Conservation (phyloP, 2,888 invertebrate genomes). For the Drosophila merina region DNA sequence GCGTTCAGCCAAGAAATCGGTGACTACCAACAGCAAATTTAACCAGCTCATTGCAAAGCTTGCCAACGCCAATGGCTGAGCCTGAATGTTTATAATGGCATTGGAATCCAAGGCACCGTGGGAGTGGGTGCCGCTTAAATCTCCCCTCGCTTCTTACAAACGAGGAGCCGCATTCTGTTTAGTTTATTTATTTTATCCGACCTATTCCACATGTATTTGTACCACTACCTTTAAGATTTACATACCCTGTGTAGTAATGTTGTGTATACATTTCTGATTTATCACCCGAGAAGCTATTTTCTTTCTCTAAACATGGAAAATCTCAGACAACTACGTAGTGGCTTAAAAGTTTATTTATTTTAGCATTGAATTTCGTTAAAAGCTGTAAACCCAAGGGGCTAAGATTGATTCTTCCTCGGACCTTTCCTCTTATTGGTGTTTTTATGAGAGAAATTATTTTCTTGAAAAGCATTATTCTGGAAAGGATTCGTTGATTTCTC, state of each 20-base stretch:
- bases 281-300: conserved; percentile 25
- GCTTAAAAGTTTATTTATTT: neutral
- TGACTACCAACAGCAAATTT: conserved; percentile 66
- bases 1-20: conserved; percentile 63
- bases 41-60: conserved; percentile 70
- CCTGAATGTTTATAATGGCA: conserved; percentile 3
- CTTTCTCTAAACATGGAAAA: neutral
- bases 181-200: conserved; percentile 74
- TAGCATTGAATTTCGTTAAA: neutral
- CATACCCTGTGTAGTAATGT: conserved; percentile 76
- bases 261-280: conserved; percentile 75
- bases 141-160: conserved; percentile 22
- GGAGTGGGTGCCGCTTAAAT: conserved; percentile 23
- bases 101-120: conserved; percentile 19
- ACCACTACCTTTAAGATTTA: conserved; percentile 71
- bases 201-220: conserved; percentile 63
- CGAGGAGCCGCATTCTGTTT: conserved; percentile 55
- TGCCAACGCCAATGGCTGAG: conserved; percentile 70
- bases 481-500: too few relatives aligned
- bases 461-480: neutral
- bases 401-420: neutral
- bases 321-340: too few relatives aligned
- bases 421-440: neutral
- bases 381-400: neutral
- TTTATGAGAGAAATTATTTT: too few relatives aligned